Conservation (phyloP, 1,140 invertebrate species). For the Mesaphorura yosii region DNA sequence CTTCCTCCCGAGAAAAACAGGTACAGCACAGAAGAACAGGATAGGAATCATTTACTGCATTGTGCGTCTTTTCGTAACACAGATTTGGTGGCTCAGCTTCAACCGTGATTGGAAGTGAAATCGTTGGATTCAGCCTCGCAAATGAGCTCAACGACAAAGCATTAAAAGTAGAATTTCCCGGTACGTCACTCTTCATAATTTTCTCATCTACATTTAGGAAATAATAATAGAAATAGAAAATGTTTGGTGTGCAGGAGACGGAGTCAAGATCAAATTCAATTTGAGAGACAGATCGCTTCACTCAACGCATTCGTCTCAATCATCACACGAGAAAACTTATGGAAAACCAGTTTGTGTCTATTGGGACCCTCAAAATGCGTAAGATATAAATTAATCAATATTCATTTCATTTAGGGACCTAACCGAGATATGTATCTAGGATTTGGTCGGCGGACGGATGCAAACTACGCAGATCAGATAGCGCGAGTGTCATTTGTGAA, state of each 20-base stretch:
- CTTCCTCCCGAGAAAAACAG: no score
- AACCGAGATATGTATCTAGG: slow-evolving; percentile 11
- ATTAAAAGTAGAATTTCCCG: no score
- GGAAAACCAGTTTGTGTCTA: slow-evolving; percentile 13
- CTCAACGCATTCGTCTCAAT: slow-evolving; percentile 13
- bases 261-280: slow-evolving; percentile 15
- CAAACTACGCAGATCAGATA: slow-evolving; percentile 37
- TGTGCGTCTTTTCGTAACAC: no score
- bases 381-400: background rate
- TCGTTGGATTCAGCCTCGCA: no score
- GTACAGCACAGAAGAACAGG: no score
- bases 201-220: background rate
- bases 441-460: slow-evolving; percentile 38
- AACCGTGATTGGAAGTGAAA: no score
- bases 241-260: slow-evolving; percentile 12
- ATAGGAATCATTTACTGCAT: no score
- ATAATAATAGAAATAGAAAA: background rate
- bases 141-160: no score
- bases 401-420: background rate
- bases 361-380: background rate
- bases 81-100: no score
- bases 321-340: slow-evolving; percentile 15
- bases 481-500: slow-evolving; percentile 43
- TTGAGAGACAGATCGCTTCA: slow-evolving; percentile 11
- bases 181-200: no score